Conservation (phyloP, 2,888 invertebrate genomes). For the Oegoconia quadripuncta region DNA sequence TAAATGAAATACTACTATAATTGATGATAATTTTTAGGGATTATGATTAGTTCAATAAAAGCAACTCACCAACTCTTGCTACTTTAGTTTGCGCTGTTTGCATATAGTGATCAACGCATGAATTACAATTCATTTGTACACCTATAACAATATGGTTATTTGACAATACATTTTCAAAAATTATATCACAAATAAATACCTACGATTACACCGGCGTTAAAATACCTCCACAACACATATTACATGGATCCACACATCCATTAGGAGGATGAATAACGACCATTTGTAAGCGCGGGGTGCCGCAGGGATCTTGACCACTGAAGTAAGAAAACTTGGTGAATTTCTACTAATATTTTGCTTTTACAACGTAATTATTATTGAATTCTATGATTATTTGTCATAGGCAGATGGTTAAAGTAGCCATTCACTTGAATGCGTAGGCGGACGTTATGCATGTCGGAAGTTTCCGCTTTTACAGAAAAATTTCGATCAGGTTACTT, state of each 20-base stretch:
- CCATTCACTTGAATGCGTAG: too few relatives aligned
- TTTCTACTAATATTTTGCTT: constrained; percentile 15
- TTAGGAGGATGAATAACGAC: constrained; percentile 54
- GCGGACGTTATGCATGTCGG: too few relatives aligned
- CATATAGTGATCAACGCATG: constrained; percentile 25
- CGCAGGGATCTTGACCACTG: constrained; percentile 43
- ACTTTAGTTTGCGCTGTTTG: constrained; percentile 40
- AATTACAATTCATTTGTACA: constrained; percentile 38
- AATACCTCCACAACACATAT: constrained; percentile 52
- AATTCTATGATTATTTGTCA: too few relatives aligned
- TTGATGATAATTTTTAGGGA: background rate
- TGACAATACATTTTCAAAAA: constrained; percentile 10
- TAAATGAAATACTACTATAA: too few relatives aligned
- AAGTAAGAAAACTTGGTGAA: constrained; percentile 66
- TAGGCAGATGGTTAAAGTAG: too few relatives aligned
- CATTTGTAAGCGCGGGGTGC: constrained; percentile 54
- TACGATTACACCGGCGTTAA: background rate
- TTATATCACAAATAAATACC: constrained; percentile 2
- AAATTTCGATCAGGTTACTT: too few relatives aligned
- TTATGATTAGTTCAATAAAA: background rate
- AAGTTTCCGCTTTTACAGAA: too few relatives aligned
- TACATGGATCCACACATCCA: constrained; percentile 40
- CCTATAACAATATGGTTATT: constrained; percentile 39
- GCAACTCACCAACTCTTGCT: constrained; percentile 64
- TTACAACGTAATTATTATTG: too few relatives aligned